Evolutionary conservation across 2,797 vertebrate species (phyloP), one percentile per base, ranked within the genome.

Genomic region (Acipenser ruthenus): DNA sequence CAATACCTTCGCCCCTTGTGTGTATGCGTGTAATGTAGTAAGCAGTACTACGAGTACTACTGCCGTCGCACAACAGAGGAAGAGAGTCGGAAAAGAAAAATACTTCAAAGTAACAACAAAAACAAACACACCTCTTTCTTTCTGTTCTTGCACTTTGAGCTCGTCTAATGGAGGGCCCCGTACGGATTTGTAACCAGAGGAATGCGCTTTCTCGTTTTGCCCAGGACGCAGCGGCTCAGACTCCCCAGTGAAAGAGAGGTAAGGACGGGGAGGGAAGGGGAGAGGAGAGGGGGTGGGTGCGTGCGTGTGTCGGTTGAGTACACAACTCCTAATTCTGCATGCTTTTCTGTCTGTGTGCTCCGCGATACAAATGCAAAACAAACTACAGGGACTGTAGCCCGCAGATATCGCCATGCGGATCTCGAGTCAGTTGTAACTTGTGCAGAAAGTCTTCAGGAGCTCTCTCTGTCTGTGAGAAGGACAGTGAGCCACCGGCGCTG

Each of bases 121-220:
- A 65, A 73, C n/a, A n/a, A n/a, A n/a, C n/a, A n/a, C 72, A 66
- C 53, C 69, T 67, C 70, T 60, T 48, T 77, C 70, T 2, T 52
- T 67, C 71, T 67, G 12, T 58, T 58, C 66, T 68, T 74, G 73
- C 78, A 77, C 82, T 80, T 74, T 73, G 73, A 78, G 82, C 79
- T 84, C 82, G 83, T 84, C 79, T 86, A 82, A 90, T 91, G 90
- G 90, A 91, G 87, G 88, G 89, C 78, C 86, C 86, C 63, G 88
- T 84, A 66, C 85, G 87, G 90, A 90, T 89, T 77, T 81, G 77
- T 76, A 74, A 72, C n/a, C 73, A 69, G 75, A 73, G 88, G 79
- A 84, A 90, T 89, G 89, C 73, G 74, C 75, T 71, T 75, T 66
- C 75, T 73, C 78, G 74, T 77, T 59, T 73, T 78, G 49, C 55